Base-by-base conservation (phyloP, 2,797 vertebrate species). In the Salarias fasciatus region DNA sequence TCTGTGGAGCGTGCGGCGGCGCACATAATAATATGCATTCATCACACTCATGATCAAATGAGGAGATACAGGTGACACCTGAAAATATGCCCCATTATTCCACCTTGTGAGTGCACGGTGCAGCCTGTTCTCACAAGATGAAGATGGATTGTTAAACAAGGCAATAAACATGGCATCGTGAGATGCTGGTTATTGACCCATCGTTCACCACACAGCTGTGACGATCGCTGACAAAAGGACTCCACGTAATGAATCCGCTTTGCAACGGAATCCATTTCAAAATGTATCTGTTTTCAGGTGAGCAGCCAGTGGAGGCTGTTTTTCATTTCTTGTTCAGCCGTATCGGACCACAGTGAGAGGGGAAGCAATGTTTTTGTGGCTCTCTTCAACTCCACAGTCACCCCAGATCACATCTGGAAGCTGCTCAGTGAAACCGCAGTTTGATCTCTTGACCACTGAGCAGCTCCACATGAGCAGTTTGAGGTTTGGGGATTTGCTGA, bases 141-240 rank as follows among this genome's bases (percentile, higher is more conserved):
- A 80, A 73, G 74, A 72, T 48, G 51, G 74, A 83, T 66, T 10
- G 56, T 79, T 51, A 73, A 69, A 85, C 61, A 68, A 68, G 59
- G 63, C 44, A 63, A 64, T 81, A 78, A 85, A 83, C 71, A 77
- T 51, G 75, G 56, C 46, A 64, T 66, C 65, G 45, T 62, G 77
- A 36, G 7, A 18, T n/a, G 61, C 3, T 11, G 11, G 40, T 78
- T 77, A 79, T 73, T 77, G 77, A 79, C 77, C 62, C 57, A 69
- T 81, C 60, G 55, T 56, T 86, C 66, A 68, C 36, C 7, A 14
- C 53, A 58, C 72, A 71, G 80, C 80, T 72, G 57, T 48, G 63
- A 60, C 38, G 79, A 79, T 75, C 73, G 66, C 41, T 63, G 69
- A 53, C 42, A 53, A 59, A 50, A 38, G 65, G 65, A 71, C 59